Evolutionary conservation across 1,140 invertebrate genomes (phyloP).

Genomic region (Leptinotarsa lineolata): DNA sequence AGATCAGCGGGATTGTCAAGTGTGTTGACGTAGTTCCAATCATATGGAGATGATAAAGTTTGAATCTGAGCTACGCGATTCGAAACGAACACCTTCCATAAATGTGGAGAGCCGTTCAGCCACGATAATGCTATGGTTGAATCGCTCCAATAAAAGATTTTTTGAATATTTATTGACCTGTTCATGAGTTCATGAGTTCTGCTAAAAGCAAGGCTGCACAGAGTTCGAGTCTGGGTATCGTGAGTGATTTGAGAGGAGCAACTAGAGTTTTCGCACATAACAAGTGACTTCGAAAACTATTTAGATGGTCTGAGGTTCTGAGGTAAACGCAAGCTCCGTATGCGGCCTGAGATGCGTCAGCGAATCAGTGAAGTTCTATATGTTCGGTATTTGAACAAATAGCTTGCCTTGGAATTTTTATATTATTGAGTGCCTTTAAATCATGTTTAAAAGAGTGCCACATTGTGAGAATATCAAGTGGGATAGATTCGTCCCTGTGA

Average conservation of each 20-base stretch:
- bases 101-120: slow-evolving; percentile 37
- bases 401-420: slow-evolving; percentile 18
- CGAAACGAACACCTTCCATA: slow-evolving; percentile 53
- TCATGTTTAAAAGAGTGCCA: slow-evolving; percentile 19
- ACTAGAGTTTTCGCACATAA: slow-evolving; percentile 40
- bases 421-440: not conserved
- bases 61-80: slow-evolving; percentile 56
- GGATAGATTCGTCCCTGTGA: slow-evolving; percentile 38
- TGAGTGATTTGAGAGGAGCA: slow-evolving; percentile 37
- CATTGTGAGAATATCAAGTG: slow-evolving; percentile 28
- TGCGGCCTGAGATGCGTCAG: slow-evolving; percentile 51
- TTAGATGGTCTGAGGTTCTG: slow-evolving; percentile 28
- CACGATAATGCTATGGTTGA: slow-evolving; percentile 35
- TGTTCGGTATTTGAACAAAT: not conserved
- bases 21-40: slow-evolving; percentile 54
- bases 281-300: slow-evolving; percentile 28
- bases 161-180: slow-evolving; percentile 26
- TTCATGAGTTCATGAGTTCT: slow-evolving; percentile 36
- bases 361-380: slow-evolving; percentile 50
- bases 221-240: slow-evolving; percentile 39
- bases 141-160: slow-evolving; percentile 36
- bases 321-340: slow-evolving; percentile 55
- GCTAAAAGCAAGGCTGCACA: slow-evolving; percentile 46
- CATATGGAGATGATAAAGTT: slow-evolving; percentile 25
- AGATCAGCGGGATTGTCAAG: slow-evolving; percentile 33